A percentile compares a stretch with the other conserved stretches of the same genome.
Conservation (phyloP, 1,140 invertebrate genomes). For the Bombus superbus region DNA sequence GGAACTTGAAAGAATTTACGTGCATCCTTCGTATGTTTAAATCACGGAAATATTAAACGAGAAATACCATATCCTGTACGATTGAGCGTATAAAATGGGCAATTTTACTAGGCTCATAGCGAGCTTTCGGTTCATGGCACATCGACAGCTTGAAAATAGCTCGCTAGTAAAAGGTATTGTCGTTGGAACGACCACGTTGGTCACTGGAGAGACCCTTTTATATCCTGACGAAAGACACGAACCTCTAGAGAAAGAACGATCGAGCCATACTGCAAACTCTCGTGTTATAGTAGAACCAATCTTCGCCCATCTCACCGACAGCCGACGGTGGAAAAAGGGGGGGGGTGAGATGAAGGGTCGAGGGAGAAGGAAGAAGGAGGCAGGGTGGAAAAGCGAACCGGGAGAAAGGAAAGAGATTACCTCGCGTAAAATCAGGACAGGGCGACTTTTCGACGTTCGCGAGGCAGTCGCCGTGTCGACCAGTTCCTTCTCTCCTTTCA, state of each 20-base stretch:
- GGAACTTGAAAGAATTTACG: too few relatives aligned
- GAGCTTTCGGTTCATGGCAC: conserved; percentile 46
- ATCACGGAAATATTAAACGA: not conserved
- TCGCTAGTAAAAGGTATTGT: conserved; percentile 56
- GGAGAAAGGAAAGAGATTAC: conserved; percentile 59
- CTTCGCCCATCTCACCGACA: conserved; percentile 38
- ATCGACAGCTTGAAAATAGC: conserved; percentile 47
- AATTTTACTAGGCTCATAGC: conserved; percentile 35
- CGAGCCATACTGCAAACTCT: conserved; percentile 54
- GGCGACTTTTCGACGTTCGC: conserved; percentile 62
- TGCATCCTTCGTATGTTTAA: not conserved
- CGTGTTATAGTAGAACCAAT: conserved; percentile 49
- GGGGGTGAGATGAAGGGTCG: not conserved
- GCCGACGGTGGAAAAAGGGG: not conserved
- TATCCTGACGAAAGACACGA: conserved; percentile 51
- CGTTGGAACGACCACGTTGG: conserved; percentile 59
- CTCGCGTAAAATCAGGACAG: conserved; percentile 56
- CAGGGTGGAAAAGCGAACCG: not conserved
- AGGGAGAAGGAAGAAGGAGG: not conserved
- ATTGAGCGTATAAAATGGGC: not conserved
- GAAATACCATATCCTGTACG: not conserved
- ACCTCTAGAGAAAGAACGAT: conserved; percentile 49
- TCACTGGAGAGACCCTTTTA: conserved; percentile 64
- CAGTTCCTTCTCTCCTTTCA: conserved; percentile 62
- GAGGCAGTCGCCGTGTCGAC: conserved; percentile 51